These are phyloP conservation scores for Bombus sibiricus DNA, from an alignment of 1,140 invertebrate species.

Conservation along the genomic window DNA sequence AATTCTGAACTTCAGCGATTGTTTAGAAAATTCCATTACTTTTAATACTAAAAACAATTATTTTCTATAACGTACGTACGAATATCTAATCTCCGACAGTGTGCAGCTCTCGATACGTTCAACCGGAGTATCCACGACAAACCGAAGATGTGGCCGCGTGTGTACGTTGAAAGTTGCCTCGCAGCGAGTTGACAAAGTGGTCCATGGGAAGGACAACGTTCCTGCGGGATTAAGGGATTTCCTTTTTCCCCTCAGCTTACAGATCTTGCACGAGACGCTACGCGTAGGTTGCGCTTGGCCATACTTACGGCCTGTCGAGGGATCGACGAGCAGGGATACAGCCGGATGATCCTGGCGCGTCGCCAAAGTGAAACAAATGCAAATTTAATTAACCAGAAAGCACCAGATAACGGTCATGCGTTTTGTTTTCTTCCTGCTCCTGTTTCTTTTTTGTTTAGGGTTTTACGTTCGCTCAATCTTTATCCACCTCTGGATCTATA, in stretches of 20 bases:
- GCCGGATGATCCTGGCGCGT: constrained; percentile 56
- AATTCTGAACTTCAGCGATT: background rate
- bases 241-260: background rate
- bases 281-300: background rate
- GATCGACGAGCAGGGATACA: constrained; percentile 37
- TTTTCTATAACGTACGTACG: constrained; percentile 31
- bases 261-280: background rate
- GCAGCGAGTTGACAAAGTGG: constrained; percentile 17
- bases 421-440: background rate
- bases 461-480: background rate
- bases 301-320: constrained; percentile 27
- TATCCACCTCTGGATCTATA: background rate
- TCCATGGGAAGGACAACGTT: constrained; percentile 51
- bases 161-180: constrained; percentile 10
- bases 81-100: constrained; percentile 51
- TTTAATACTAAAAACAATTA: too few relatives aligned
- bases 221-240: constrained; percentile 61
- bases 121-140: constrained; percentile 13
- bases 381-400: constrained; percentile 75
- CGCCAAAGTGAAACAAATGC: constrained; percentile 66
- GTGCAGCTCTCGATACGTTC: background rate
- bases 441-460: background rate
- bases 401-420: constrained; percentile 58
- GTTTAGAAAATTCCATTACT: background rate
- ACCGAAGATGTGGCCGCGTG: constrained; percentile 5